These are phyloP conservation scores for Frankliniella fusca DNA, from an alignment of 2,888 invertebrate genomes.

Conservation along the genomic window DNA sequence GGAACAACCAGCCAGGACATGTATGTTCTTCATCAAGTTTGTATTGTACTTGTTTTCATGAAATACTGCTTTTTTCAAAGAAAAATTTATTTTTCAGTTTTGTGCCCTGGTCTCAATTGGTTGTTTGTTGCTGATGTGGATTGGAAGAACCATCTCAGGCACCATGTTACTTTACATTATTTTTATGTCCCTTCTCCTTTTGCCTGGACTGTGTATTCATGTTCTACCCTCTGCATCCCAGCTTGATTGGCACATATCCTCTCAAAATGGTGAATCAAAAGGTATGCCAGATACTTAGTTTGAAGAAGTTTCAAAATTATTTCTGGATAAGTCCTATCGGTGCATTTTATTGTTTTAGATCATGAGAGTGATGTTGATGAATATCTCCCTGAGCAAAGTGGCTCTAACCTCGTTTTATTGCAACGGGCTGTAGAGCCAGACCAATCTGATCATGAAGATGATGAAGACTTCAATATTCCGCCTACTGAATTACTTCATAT, in stretches of 20 bases:
- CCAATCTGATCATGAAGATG: conserved; percentile 1
- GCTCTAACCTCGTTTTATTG: not conserved
- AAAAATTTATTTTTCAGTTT: conserved; percentile 37
- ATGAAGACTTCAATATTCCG: conserved; percentile 7
- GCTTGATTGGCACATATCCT: not conserved
- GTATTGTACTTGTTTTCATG: not conserved
- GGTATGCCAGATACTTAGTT: not conserved
- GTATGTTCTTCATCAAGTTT: conserved; percentile 41
- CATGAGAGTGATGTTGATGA: not conserved
- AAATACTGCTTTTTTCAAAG: not conserved
- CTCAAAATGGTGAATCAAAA: not conserved
- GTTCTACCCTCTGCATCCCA: not conserved
- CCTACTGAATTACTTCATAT: not conserved
- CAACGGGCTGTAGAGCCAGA: not conserved
- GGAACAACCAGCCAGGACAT: conserved; percentile 29
- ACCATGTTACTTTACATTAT: conserved; percentile 7
- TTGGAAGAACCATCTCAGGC: conserved; percentile 39
- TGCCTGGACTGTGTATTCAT: not conserved
- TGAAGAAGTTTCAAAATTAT: not conserved
- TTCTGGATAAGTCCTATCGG: not conserved
- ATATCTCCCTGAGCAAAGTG: not conserved
- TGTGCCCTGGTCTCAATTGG: conserved; percentile 36
- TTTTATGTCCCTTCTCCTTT: not conserved
- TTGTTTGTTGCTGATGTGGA: conserved; percentile 38
- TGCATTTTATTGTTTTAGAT: not conserved